phyloP scores from a whole-genome alignment of 2,113 vertebrate species.

The Mungos mungo region DNA sequence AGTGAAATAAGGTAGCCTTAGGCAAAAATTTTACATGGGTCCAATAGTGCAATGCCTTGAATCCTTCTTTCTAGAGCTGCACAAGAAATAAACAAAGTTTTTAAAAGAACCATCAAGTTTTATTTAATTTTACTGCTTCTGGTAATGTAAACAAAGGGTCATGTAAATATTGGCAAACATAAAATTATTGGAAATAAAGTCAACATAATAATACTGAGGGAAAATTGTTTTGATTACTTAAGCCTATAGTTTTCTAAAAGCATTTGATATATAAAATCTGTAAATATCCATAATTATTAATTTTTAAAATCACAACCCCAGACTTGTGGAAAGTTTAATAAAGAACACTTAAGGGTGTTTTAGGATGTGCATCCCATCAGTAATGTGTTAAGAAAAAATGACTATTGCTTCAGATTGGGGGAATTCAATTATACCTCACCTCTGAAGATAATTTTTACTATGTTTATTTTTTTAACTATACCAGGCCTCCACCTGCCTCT shows the following conservation, averaged over 20 bases:
- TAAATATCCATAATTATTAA: neutral
- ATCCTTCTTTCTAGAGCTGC: neutral
- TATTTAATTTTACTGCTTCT: neutral
- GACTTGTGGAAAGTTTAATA: neutral
- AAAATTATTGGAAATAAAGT: neutral
- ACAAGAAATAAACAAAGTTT: neutral
- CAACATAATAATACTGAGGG: neutral
- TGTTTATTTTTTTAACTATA: too few relatives aligned
- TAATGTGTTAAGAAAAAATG: neutral
- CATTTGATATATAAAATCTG: neutral
- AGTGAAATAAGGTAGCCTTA: too few relatives aligned
- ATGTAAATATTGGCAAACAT: neutral
- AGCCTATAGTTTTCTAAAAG: neutral
- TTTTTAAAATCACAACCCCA: neutral
- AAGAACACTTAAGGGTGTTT: neutral
- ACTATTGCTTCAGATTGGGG: neutral
- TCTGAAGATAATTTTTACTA: neutral
- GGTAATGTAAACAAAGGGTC: neutral
- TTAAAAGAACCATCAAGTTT: neutral
- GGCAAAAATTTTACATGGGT: neutral
- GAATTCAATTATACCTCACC: neutral
- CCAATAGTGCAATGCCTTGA: neutral
- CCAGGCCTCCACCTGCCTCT: neutral
- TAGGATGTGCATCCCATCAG: neutral
- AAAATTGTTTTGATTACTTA: neutral